These are phyloP conservation scores for roundworm (Caenorhabditis elegans) DNA, from an alignment of 1,140 invertebrate genomes.

Conservation along the genomic window DNA sequence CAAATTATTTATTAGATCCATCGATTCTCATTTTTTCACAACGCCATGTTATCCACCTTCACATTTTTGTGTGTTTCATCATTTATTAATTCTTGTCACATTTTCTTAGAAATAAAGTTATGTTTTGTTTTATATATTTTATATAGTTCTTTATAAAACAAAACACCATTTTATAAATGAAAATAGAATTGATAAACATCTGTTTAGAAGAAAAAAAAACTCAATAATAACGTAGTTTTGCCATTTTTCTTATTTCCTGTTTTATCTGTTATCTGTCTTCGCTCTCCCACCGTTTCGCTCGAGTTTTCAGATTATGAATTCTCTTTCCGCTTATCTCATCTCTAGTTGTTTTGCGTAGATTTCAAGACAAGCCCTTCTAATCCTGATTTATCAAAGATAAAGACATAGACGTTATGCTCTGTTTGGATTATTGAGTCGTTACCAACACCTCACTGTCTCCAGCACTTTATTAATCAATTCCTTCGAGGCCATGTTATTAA, in stretches of 20 bases:
- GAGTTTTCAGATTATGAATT: neutral
- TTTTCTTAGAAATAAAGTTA: no score
- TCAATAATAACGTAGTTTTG: neutral
- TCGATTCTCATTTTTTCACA: neutral
- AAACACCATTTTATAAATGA: no score
- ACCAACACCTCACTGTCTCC: neutral
- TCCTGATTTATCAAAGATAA: neutral
- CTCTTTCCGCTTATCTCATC: neutral
- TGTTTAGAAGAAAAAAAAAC: neutral
- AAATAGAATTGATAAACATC: no score
- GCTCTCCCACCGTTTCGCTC: no score
- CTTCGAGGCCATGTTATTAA: no score
- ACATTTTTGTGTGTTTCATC: no score
- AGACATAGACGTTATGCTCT: neutral
- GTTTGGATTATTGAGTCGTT: neutral
- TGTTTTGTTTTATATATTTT: no score
- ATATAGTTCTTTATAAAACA: no score
- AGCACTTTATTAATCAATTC: neutral
- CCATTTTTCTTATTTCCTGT: neutral
- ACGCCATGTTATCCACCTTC: no score
- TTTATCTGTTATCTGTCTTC: neutral
- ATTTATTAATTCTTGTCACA: no score
- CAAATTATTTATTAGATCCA: neutral
- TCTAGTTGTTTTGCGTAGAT: neutral
- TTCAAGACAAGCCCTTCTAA: neutral